Evolutionary conservation across 2,113 vertebrate genomes (phyloP).

Genomic region (Menidia beryllina): DNA sequence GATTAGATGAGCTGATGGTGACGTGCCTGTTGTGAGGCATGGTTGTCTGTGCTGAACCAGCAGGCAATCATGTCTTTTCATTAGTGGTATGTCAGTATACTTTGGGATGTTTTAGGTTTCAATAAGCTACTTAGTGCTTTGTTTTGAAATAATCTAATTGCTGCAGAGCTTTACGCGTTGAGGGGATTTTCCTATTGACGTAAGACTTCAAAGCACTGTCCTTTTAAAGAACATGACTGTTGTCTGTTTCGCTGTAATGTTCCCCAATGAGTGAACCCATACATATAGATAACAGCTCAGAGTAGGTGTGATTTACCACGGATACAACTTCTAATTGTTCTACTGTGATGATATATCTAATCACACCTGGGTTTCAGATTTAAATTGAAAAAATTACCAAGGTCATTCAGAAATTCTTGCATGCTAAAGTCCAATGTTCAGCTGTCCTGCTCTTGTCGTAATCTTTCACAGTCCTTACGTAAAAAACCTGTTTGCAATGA

Average conservation of each 20-base stretch:
- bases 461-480: neutral
- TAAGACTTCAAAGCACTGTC: neutral
- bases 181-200: too few relatives aligned
- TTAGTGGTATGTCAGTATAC: neutral
- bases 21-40: conserved; percentile 31
- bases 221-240: too few relatives aligned
- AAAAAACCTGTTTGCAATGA: neutral
- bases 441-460: neutral
- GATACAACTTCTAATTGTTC: neutral
- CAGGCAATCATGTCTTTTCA: neutral
- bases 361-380: neutral
- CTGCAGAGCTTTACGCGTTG: too few relatives aligned
- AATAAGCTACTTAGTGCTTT: neutral
- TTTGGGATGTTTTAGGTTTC: neutral
- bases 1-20: conserved; percentile 14
- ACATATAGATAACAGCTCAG: neutral
- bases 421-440: neutral
- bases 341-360: neutral
- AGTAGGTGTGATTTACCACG: too few relatives aligned
- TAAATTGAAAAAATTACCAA: too few relatives aligned
- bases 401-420: neutral
- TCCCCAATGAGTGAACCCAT: neutral
- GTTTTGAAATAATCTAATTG: too few relatives aligned
- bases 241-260: neutral
- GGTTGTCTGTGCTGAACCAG: neutral